These are phyloP conservation scores for Pelmatolapia mariae DNA, from an alignment of 2,113 vertebrate genomes.

Conservation along the genomic window DNA sequence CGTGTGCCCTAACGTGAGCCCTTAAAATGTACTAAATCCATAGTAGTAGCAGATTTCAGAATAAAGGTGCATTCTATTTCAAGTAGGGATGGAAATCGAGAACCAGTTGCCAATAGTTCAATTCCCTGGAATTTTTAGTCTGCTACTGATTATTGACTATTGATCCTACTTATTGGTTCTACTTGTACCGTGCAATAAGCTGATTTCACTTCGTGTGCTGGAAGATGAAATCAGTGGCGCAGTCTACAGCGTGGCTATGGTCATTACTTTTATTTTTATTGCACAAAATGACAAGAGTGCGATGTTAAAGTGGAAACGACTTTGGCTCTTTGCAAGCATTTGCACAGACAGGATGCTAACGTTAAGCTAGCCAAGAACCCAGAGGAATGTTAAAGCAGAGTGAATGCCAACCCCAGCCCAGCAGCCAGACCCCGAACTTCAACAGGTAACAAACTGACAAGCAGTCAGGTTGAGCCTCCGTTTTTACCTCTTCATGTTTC, in stretches of 20 bases:
- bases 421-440: not conserved
- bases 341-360: not conserved
- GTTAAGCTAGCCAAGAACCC: not conserved
- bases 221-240: not conserved
- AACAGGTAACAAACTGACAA: not conserved
- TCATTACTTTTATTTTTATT: not conserved
- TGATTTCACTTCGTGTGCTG: not conserved
- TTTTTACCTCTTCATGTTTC: not conserved
- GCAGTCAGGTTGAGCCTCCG: not conserved
- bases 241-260: rapidly evolving
- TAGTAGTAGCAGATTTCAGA: not conserved
- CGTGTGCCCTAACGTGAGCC: not conserved
- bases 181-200: rapidly evolving
- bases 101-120: not conserved
- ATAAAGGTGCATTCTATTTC: not conserved
- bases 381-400: not conserved
- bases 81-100: not conserved
- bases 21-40: not conserved
- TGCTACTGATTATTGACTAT: not conserved
- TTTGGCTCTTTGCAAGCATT: not conserved
- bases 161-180: not conserved
- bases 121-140: rapidly evolving
- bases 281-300: not conserved
- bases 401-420: not conserved
- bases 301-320: rapidly evolving